These are phyloP conservation scores for Drosophila ficusphila DNA, from an alignment of 1,140 invertebrate species.

Conservation along the genomic window DNA sequence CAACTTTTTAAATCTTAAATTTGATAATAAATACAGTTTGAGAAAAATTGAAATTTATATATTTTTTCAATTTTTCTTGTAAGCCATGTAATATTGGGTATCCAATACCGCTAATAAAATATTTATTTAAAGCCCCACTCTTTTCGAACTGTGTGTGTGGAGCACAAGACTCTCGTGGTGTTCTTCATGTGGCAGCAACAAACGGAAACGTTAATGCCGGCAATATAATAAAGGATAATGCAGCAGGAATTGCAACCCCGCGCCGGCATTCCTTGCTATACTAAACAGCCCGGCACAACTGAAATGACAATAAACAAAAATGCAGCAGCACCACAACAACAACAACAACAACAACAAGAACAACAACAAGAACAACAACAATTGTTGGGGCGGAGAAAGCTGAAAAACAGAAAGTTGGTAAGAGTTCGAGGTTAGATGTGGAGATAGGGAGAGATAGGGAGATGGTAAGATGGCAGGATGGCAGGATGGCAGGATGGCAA, in stretches of 20 bases:
- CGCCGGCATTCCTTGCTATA: slow-evolving; percentile 37
- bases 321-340: slow-evolving; percentile 29
- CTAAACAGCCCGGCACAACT: slow-evolving; percentile 31
- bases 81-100: no score
- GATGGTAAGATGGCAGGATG: background rate
- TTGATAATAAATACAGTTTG: no score
- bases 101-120: no score
- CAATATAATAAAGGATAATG: slow-evolving; percentile 70
- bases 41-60: no score
- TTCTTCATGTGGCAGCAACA: slow-evolving; percentile 14
- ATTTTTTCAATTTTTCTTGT: no score
- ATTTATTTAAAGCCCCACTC: background rate
- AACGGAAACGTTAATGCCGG: slow-evolving; percentile 61
- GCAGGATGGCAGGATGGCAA: background rate
- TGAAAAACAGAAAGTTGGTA: background rate
- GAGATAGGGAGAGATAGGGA: background rate
- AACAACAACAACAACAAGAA: no score
- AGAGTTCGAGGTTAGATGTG: no score
- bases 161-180: background rate
- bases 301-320: slow-evolving; percentile 66
- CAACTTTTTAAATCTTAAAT: no score
- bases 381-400: background rate
- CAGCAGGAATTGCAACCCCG: slow-evolving; percentile 40
- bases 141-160: background rate
- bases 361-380: no score